phyloP scores from a whole-genome alignment of 2,113 vertebrate species.

The Grallaria varia region DNA sequence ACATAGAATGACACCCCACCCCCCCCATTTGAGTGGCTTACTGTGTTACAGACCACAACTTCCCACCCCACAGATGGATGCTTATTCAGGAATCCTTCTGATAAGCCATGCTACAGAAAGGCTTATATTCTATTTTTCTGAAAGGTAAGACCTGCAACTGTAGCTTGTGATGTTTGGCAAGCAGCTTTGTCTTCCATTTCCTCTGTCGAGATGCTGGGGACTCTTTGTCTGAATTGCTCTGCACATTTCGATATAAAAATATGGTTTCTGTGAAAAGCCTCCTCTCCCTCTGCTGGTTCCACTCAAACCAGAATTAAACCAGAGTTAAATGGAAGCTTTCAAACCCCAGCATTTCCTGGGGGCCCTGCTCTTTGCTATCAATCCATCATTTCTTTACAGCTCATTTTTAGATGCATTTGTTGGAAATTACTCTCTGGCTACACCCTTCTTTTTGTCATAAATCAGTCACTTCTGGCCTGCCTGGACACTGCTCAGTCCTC shows the following conservation, averaged over 20 bases:
- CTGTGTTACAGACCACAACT: neutral
- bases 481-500: neutral
- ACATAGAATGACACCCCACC: neutral
- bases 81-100: neutral
- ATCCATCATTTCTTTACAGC: constrained; percentile 33
- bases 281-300: constrained; percentile 10
- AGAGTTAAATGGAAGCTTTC: constrained; percentile 25
- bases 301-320: neutral
- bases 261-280: neutral
- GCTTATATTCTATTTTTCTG: neutral
- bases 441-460: constrained; percentile 9
- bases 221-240: neutral
- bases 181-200: neutral
- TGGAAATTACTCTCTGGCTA: neutral
- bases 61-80: neutral
- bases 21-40: neutral
- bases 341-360: constrained; percentile 4
- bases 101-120: neutral
- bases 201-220: neutral
- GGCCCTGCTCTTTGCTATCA: neutral
- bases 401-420: constrained; percentile 43
- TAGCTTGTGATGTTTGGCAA: neutral
- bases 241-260: neutral
- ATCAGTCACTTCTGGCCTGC: constrained; percentile 2
- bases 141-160: neutral